Evolutionary conservation across 2,113 vertebrate genomes (phyloP).

Genomic region (Diphyllodes magnificus): DNA sequence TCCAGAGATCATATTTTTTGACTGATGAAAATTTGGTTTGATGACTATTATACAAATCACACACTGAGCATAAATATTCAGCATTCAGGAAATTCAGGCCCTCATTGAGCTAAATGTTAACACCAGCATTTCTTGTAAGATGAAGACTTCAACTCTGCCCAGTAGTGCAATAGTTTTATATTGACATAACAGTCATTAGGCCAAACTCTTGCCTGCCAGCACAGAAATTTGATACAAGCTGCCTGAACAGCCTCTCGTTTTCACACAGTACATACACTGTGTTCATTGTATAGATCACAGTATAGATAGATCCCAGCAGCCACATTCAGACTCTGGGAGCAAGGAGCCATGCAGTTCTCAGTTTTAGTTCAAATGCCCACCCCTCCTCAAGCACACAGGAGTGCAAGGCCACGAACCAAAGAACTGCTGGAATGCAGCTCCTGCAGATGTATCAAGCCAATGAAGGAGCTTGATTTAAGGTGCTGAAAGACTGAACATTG

Average conservation of each 20-base stretch:
- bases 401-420: background rate
- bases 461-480: background rate
- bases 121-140: background rate
- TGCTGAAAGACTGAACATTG: background rate
- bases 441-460: background rate
- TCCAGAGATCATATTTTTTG: background rate
- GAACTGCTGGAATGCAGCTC: background rate
- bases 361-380: background rate
- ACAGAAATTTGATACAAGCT: background rate
- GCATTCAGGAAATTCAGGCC: background rate
- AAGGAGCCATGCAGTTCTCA: background rate
- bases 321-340: background rate
- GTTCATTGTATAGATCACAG: background rate
- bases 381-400: background rate
- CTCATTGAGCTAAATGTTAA: background rate
- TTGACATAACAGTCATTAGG: background rate
- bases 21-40: background rate
- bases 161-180: background rate
- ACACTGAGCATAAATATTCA: background rate
- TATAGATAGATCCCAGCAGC: background rate
- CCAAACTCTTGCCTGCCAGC: background rate
- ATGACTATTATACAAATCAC: background rate
- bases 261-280: constrained; percentile 11
- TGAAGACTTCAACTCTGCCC: background rate
- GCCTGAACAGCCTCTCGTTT: background rate